Evolutionary conservation across 1,140 invertebrate species (phyloP).

Genomic region (Pentalonia nigronervosa): DNA sequence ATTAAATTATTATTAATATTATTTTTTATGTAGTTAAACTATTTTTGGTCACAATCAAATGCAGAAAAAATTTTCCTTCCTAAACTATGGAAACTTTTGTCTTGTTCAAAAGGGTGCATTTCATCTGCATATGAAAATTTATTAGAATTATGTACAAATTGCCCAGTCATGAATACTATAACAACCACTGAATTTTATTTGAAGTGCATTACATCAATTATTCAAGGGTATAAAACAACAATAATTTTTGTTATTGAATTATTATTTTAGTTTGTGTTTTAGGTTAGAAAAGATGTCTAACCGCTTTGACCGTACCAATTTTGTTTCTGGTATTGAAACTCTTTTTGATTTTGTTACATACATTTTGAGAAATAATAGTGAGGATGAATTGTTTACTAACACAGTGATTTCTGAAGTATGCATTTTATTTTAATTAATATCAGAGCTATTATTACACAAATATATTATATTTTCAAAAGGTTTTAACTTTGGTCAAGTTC

Average conservation of each 20-base stretch:
- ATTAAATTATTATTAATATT: constrained; percentile 37
- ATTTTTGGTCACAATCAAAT: constrained; percentile 75
- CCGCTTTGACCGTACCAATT: constrained; percentile 47
- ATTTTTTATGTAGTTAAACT: constrained; percentile 65
- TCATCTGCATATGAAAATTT: constrained; percentile 75
- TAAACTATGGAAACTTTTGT: constrained; percentile 73
- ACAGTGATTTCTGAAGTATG: constrained; percentile 18
- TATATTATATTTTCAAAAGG: background rate
- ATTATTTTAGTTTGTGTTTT: constrained; percentile 12
- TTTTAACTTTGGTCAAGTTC: constrained; percentile 42
- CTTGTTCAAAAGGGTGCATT: constrained; percentile 75
- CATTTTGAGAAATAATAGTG: constrained; percentile 55
- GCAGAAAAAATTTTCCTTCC: constrained; percentile 75
- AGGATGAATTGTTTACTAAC: constrained; percentile 52
- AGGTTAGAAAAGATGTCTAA: constrained; percentile 53
- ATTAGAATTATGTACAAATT: constrained; percentile 75
- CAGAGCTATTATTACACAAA: background rate
- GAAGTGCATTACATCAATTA: constrained; percentile 75
- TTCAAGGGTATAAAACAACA: constrained; percentile 68
- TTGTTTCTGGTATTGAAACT: constrained; percentile 58
- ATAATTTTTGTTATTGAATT: background rate
- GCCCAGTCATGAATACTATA: constrained; percentile 68
- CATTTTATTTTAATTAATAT: background rate
- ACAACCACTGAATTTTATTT: constrained; percentile 69
- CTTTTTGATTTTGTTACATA: constrained; percentile 56